These are phyloP conservation scores for Petromus typicus DNA, from an alignment of 2,113 vertebrate species.

Conservation along the genomic window DNA sequence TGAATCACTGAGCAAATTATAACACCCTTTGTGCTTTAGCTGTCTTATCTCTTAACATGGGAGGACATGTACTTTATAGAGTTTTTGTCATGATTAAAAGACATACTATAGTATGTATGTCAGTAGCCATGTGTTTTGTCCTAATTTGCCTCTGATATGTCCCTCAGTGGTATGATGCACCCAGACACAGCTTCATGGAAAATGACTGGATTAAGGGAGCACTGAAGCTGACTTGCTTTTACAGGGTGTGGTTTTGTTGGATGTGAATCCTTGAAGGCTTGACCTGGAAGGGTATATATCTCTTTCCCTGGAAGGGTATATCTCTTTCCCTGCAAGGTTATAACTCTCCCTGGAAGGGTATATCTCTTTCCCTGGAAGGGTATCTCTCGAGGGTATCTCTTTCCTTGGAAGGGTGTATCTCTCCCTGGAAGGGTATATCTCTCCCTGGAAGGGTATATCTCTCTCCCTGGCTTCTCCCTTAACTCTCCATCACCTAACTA, in stretches of 20 bases:
- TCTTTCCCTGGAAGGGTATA: neutral
- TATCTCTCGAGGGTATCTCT: no score
- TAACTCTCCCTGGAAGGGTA: no score
- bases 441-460: neutral
- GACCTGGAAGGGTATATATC: neutral
- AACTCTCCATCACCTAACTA: neutral
- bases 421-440: neutral
- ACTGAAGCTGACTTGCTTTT: neutral
- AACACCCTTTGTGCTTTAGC: constrained; percentile 26
- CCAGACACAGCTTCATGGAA: neutral
- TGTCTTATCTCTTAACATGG: neutral
- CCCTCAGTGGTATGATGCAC: neutral
- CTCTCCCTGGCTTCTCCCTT: neutral
- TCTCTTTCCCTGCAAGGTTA: neutral
- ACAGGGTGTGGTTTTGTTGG: neutral
- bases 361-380: neutral
- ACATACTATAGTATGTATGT: neutral
- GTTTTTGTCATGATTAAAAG: neutral
- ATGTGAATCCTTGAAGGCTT: neutral
- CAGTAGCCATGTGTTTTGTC: neutral
- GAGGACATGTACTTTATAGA: neutral
- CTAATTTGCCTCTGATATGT: neutral
- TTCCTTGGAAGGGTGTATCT: neutral
- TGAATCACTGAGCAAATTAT: constrained; percentile 5
- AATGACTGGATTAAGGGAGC: neutral